Base-by-base conservation (phyloP, 2,113 vertebrate species). In the Chelonoidis abingdonii region DNA sequence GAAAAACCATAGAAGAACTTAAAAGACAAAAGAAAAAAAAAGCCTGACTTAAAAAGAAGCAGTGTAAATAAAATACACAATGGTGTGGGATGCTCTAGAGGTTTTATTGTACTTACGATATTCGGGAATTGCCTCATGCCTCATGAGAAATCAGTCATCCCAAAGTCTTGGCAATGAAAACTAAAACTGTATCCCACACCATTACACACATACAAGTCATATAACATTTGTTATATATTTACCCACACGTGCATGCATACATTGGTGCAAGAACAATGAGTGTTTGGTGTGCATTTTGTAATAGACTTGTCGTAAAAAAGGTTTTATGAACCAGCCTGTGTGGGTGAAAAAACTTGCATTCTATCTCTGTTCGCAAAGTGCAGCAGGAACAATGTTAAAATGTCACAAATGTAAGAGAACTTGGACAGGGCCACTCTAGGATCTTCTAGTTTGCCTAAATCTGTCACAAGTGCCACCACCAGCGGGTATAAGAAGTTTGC, bases 181-280 rank as follows among this genome's bases (percentile, higher is more conserved):
- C 76, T 38, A 50, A 87, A 95, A 57, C 31, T 41, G 27, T 91
- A 35, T 52, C 52, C 89, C 76, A 62, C 16, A 21, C 22, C 56
- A 41, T 8, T 6, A 17, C 80, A 80, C 84, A 84, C 78, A 25
- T 25, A 59, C 29, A 90, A 86, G 87, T 52, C 59, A n/a, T 1
- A 2, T 79, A 79, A 85, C 78, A 91, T 86, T 38, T 92, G 65
- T 4, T 87, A 82, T 89, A 96, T 94, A 93, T 89, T 95, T 72
- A 72, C 35, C 38, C 17, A 83, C 47, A 80, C 65, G 53, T 54
- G 78, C 50, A 6, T 89, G 44, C 85, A 83, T 59, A 78, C 80
- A 47, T 35, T 31, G 47, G 84, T 47, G 50, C 52, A 83, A 57
- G 90, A 92, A 59, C 35, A 89, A 91, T 86, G 41, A 56, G 54